These are phyloP conservation scores for Anseranas semipalmata DNA, from an alignment of 2,113 vertebrate species.

Conservation along the genomic window DNA sequence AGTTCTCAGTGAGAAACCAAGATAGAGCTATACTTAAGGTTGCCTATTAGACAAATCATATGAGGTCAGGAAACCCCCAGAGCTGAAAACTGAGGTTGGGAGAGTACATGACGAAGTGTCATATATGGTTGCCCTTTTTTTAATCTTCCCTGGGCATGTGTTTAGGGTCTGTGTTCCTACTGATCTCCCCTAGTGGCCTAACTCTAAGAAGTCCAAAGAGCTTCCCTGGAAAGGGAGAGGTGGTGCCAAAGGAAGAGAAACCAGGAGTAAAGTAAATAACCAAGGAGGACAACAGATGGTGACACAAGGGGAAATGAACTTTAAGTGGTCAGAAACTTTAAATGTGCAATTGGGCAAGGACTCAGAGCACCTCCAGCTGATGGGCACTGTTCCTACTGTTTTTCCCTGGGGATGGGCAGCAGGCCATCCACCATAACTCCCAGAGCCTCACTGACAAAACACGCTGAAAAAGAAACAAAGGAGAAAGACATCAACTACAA, in stretches of 20 bases:
- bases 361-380: neutral
- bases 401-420: neutral
- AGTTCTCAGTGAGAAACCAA: neutral
- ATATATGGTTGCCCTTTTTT: neutral
- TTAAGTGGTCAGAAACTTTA: neutral
- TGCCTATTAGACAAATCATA: neutral
- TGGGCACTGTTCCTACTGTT: neutral
- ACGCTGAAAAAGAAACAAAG: neutral
- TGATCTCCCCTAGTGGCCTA: neutral
- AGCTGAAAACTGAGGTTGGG: constrained; percentile 2
- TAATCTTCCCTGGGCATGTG: neutral
- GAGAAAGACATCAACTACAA: neutral
- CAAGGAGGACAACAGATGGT: neutral
- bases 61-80: neutral
- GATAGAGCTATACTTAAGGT: neutral
- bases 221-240: neutral
- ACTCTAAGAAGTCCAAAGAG: neutral
- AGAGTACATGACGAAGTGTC: neutral
- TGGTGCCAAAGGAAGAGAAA: neutral
- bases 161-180: neutral
- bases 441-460: neutral
- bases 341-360: neutral
- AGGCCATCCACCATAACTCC: neutral
- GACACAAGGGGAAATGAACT: neutral
- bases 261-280: neutral